These are phyloP conservation scores for Phylloscopus whistleri DNA, from an alignment of 2,113 vertebrate species.

Conservation along the genomic window DNA sequence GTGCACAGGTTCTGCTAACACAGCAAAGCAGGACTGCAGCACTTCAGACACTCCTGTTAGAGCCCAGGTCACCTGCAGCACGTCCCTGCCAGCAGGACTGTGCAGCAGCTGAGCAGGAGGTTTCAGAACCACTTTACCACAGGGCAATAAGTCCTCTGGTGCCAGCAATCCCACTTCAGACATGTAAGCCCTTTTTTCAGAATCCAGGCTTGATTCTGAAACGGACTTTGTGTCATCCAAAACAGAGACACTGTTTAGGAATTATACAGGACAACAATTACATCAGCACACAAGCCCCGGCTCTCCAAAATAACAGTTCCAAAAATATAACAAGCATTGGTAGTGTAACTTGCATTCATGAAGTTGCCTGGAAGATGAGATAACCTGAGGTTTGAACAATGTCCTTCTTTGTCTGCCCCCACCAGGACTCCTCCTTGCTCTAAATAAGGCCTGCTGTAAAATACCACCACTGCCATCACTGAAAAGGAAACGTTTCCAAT, in stretches of 20 bases:
- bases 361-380: neutral
- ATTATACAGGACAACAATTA: neutral
- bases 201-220: neutral
- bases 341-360: neutral
- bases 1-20: accelerated
- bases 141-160: neutral
- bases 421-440: neutral
- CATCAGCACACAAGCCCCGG: neutral
- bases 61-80: neutral
- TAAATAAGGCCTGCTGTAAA: neutral
- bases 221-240: neutral
- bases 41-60: neutral
- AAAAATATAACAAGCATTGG: neutral
- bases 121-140: neutral
- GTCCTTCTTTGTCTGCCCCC: neutral
- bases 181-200: neutral
- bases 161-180: neutral
- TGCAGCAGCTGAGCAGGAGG: neutral
- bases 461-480: neutral
- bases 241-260: neutral
- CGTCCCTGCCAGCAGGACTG: accelerated
- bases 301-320: neutral
- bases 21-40: accelerated
- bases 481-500: neutral
- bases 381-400: neutral